Percentiles rank a stretch among this genome's conserved stretches.
phyloP scores from a whole-genome alignment of 2,888 invertebrate genomes.

The Papilio elwesi region DNA sequence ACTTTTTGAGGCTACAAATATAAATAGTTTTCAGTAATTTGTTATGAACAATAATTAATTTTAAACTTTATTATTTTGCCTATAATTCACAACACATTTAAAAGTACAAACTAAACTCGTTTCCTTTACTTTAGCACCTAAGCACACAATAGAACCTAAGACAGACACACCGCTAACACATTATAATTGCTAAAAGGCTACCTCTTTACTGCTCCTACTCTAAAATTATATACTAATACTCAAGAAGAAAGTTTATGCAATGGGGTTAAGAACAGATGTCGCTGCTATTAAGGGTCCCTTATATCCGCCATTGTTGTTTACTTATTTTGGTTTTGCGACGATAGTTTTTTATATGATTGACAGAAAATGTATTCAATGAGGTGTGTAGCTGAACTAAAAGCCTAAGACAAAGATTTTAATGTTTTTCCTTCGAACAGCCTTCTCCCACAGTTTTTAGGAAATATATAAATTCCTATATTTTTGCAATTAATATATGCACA shows the following conservation, averaged over 20 bases:
- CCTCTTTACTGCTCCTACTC: constrained; percentile 32
- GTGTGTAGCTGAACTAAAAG: too few species aligned
- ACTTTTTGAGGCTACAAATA: neutral
- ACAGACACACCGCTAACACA: constrained; percentile 76
- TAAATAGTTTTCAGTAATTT: neutral
- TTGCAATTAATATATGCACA: too few species aligned
- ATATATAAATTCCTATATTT: too few species aligned
- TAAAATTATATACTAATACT: constrained; percentile 16
- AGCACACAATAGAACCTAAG: constrained; percentile 54
- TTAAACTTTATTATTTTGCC: neutral
- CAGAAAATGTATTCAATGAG: too few species aligned
- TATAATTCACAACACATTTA: constrained; percentile 43
- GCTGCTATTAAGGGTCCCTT: too few species aligned
- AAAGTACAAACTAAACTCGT: constrained; percentile 35
- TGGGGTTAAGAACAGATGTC: too few species aligned
- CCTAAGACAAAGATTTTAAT: too few species aligned
- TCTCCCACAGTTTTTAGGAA: too few species aligned
- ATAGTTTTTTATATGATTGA: too few species aligned
- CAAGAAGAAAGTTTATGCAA: neutral
- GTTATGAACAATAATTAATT: neutral
- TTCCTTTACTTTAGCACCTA: constrained; percentile 32
- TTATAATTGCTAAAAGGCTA: constrained; percentile 69
- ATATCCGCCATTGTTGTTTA: too few species aligned
- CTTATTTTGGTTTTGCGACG: too few species aligned
- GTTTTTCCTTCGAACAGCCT: too few species aligned